Conservation (phyloP, 2,113 vertebrate genomes). For the Antechinus flavipes region DNA sequence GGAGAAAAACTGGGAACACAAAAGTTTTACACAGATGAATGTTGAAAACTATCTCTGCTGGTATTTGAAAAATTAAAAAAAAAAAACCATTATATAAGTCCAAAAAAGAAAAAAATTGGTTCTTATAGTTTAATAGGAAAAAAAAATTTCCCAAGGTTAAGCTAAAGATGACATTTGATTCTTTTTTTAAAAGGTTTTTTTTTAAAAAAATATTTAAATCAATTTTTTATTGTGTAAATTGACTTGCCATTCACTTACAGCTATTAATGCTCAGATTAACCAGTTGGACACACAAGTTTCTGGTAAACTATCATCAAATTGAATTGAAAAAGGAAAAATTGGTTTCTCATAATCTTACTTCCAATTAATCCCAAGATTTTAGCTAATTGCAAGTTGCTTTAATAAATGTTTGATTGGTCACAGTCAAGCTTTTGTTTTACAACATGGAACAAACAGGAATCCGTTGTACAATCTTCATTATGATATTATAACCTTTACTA, state of each 20-base stretch:
- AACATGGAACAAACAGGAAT: neutral
- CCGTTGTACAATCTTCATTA: neutral
- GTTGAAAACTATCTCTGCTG: too few species aligned
- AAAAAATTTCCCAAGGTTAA: neutral
- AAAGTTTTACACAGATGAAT: too few species aligned
- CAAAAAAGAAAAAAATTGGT: too few species aligned
- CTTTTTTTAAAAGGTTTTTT: too few species aligned
- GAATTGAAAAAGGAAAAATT: neutral
- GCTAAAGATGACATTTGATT: neutral
- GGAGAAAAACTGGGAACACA: too few species aligned
- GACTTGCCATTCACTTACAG: neutral
- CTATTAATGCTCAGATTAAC: neutral
- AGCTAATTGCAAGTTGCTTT: neutral
- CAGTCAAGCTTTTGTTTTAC: neutral
- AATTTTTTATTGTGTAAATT: neutral
- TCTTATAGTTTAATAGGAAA: neutral
- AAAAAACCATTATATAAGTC: too few species aligned
- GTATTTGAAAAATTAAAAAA: too few species aligned
- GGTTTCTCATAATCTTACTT: neutral
- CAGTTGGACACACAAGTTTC: neutral
- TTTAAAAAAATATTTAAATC: too few species aligned
- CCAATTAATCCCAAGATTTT: neutral
- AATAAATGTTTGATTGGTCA: neutral
- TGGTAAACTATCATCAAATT: neutral
- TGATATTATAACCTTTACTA: neutral